A percentile compares a stretch with the other conserved stretches of the same genome.
These are phyloP conservation scores for Sturnus vulgaris DNA, from an alignment of 2,113 vertebrate genomes.

Conservation along the genomic window DNA sequence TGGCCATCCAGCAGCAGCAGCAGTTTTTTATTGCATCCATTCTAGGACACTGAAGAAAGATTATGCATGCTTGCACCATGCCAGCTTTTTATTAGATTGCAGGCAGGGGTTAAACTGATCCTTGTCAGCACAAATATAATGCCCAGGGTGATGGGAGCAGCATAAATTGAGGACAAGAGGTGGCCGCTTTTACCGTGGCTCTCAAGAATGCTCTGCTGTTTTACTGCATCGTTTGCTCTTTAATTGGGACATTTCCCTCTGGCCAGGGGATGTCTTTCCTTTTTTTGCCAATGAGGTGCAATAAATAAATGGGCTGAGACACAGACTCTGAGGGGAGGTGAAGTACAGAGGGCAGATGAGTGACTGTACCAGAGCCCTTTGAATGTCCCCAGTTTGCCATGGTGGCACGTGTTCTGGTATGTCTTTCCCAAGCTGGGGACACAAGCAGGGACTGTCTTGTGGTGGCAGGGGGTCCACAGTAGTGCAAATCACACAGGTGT, in stretches of 20 bases:
- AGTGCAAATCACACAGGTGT: neutral
- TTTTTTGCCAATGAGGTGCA: neutral
- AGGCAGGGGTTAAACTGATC: conserved; percentile 61
- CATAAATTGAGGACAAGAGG: conserved; percentile 45
- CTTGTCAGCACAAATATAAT: conserved; percentile 57
- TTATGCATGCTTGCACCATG: neutral
- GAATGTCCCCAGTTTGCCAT: neutral
- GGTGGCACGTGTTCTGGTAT: neutral
- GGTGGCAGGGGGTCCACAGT: fast-evolving
- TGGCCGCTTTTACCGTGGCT: neutral
- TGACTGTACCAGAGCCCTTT: neutral
- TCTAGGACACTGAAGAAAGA: conserved; percentile 26
- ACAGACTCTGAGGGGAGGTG: neutral
- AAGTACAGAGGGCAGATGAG: neutral
- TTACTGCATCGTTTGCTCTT: conserved; percentile 13
- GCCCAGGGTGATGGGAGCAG: conserved; percentile 4
- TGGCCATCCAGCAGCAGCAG: neutral
- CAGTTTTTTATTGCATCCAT: conserved; percentile 22
- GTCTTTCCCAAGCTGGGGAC: neutral
- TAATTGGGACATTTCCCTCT: conserved; percentile 34
- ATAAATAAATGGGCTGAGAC: conserved; percentile 5
- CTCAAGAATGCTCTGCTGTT: conserved; percentile 21
- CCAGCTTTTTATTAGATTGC: conserved; percentile 43
- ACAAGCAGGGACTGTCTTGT: neutral
- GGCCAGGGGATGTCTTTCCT: neutral